These are phyloP conservation scores for Noctua janthe DNA, from an alignment of 2,888 invertebrate species.

Conservation along the genomic window DNA sequence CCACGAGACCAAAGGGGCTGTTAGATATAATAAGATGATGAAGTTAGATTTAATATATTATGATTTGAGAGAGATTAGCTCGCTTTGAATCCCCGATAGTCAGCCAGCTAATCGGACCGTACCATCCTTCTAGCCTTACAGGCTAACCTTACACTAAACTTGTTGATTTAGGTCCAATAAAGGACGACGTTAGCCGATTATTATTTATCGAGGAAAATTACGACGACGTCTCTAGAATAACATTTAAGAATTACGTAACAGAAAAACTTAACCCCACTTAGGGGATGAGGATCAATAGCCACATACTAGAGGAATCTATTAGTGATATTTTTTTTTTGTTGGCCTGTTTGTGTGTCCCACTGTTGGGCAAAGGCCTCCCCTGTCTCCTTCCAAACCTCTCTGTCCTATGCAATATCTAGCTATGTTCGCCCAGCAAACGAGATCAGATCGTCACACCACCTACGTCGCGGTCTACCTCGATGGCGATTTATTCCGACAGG, in stretches of 20 bases:
- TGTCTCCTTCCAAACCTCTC: no score
- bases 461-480: no score
- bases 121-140: background rate
- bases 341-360: no score
- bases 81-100: background rate
- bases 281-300: background rate
- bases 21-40: no score
- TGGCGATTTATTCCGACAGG: no score
- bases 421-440: no score
- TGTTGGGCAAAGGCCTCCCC: no score
- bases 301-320: slow-evolving; percentile 10
- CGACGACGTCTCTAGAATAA: background rate
- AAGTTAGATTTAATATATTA: no score
- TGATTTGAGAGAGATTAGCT: background rate
- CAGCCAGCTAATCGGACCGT: background rate
- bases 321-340: background rate
- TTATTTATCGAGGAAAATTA: slow-evolving; percentile 32
- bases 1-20: no score
- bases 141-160: background rate
- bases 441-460: no score
- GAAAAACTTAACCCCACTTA: slow-evolving; percentile 18
- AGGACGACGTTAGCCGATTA: slow-evolving; percentile 1
- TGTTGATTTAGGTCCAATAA: slow-evolving; percentile 33
- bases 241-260: slow-evolving; percentile 8
- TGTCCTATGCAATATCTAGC: no score